Evolutionary conservation across 2,113 vertebrate genomes (phyloP), one percentile per base, ranked within the genome.

Genomic region (Dromiciops gliroides): DNA sequence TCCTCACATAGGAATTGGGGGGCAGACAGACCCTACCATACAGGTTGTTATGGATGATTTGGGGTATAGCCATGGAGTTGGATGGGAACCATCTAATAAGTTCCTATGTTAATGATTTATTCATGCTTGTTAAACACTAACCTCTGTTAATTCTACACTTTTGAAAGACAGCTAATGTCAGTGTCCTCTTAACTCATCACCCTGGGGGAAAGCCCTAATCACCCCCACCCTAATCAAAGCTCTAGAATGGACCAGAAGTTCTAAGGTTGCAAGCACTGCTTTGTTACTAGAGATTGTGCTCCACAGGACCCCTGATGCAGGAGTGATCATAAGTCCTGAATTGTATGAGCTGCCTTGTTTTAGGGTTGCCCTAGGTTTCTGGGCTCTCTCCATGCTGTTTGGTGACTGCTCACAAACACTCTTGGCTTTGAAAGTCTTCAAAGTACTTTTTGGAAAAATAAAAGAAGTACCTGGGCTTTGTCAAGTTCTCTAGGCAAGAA

Each of bases 351-450:
- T 22, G 50, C 51, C 51, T 6, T 51, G 89, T 92, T 83, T 16
- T 51, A 75, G 56, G 93, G 44, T 90, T 25, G 26, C 52, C 52
- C 92, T 60, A 1, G 91, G 89, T 1, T 3, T 1, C 1, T 4
- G 51, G 51, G 50, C 3, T 19, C n/a, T 60, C 24, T 14, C 90
- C 67, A 83, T 50, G 53, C 90, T 11, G 0, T 52, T 12, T 11
- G 92, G 94, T 67, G 90, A 48, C 19, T 2, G 90, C 90, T 89
- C 48, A 24, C 49, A 26, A 16, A 0, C 1, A 93, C 23, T 2
- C 3, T 0, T 9, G 91, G 96, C 95, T 96, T 96, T 96, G 95
- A 94, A 91, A n/a, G 53, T 51, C 96, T 96, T 97, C 95, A 60
- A 23, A 94, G 94, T 0, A 2, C 93, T 89, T 91, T 50, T 75